Conservation (phyloP, 1,140 invertebrate species). For the Oreohelix idahoensis region DNA sequence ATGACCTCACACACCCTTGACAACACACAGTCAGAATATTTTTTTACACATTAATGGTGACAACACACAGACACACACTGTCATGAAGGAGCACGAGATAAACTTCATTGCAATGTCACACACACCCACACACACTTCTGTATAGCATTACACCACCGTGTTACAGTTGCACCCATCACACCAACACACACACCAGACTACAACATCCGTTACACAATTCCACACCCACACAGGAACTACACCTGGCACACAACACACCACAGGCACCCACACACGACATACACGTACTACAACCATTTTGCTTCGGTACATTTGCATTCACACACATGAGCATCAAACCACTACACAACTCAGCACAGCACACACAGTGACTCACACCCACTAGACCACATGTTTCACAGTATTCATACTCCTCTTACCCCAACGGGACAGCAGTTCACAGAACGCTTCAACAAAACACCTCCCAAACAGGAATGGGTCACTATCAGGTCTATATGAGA, state of each 20-base stretch:
- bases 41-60: slow-evolving; percentile 37
- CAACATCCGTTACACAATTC: background rate
- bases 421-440: too few species aligned
- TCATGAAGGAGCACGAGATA: background rate
- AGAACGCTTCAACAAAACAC: too few species aligned
- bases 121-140: background rate
- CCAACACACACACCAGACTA: background rate
- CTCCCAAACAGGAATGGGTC: too few species aligned
- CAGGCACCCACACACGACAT: too few species aligned
- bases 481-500: too few species aligned
- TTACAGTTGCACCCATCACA: slow-evolving; percentile 18
- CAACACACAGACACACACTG: too few species aligned
- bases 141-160: too few species aligned
- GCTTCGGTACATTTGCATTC: slow-evolving; percentile 27
- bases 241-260: slow-evolving; percentile 10
- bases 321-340: slow-evolving; percentile 12
- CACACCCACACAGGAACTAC: background rate
- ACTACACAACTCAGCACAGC: slow-evolving; percentile 7
- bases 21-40: slow-evolving; percentile 13
- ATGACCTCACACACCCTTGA: background rate
- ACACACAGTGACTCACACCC: background rate
- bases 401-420: too few species aligned
- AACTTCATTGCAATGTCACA: background rate
- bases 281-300: background rate
- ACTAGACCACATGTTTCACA: too few species aligned